Base-by-base conservation (phyloP, 64 coral and sea anemone genomes). In the Acropora tenuis region DNA sequence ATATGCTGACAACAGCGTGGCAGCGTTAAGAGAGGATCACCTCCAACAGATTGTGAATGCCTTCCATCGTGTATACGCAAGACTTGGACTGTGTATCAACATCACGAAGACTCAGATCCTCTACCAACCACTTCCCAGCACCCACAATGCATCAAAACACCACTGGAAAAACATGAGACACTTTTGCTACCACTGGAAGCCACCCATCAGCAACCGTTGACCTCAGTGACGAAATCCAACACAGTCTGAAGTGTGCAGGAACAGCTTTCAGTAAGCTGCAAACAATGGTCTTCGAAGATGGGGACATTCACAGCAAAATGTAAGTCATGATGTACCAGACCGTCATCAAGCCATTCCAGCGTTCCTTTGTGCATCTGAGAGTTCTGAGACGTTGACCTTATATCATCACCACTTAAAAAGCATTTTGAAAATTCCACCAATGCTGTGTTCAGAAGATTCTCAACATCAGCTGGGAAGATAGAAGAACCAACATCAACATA, bases 351-450 rank as follows among this genome's bases (percentile, higher is more conserved):
- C 86, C 1, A 11, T 86, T 8, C 50, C 71, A 18, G 59, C 80
- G 72, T 69, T 89, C 87, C 43, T 55, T 9, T 55, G 1, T 55
- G 52, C 52, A 55, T 55, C 52, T 55, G 2, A 30, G 30, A 30
- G 30, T 30, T 30, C 30, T 30, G 30, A 30, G 52, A 55, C 52
- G 0, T 55, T 5, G 52, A 55, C 52, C 46, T 43, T 3, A 30
- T 88, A 93, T n/a, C 20, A 47, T 10, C 40, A 59, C 1, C 80
- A 90, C 40, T 11, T 94, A 5, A 67, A 0, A 78, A 79, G 6
- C 8, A 8, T 74, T 92, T 0, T 49, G 78, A 44, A 74, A 78
- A 16, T 94, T 94, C 42, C 79, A 94, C 40, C 53, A 73, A 85
- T 10, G 87, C 52, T 78, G 45, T 40, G 87, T 90, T 1, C 83